Base-by-base conservation (phyloP, 2,113 vertebrate species). In the Tamias sibiricus region DNA sequence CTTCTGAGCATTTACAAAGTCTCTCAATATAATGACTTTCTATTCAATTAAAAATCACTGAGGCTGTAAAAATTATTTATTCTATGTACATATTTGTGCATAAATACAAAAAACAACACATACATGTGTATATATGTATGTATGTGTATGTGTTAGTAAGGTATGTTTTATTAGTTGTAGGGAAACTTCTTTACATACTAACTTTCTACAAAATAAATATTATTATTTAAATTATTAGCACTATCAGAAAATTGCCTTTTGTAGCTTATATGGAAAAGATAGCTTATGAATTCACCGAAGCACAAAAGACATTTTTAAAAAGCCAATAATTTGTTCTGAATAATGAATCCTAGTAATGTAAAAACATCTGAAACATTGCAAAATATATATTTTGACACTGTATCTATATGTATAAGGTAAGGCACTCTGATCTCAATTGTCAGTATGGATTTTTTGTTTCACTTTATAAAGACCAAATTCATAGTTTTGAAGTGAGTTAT, bases 381-480 rank as follows among this genome's bases (percentile, higher is more conserved):
- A 97, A 96, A 92, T 88, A 82, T 87, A 66, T 92, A 72, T 94
- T 97, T 96, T 94, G 85, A 24, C 40, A 8, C 0, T 81, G 6
- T n/a, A n/a, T 72, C 30, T 92, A 28, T 97, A 91, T 30, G 32
- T 90, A 90, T 32, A 24, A 4, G 71, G 47, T 68, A 83, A 71
- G 79, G 8, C 26, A 47, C 52, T 97, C 16, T 96, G 94, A 97
- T 98, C 95, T 96, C 90, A 84, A 95, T 95, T 96, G 44, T 96
- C 93, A 87, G n/a, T 69, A 71, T 19, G 72, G 32, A 42, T 52
- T 96, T 97, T 97, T 94, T 64, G 62, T 54, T 96, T 95, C 64
- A 42, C 64, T 54, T 96, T 93, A 97, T 96, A 98, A 98, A 98
- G 93, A 95, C 69, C 68, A 92, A 71, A 95, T 98, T 98, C 94